Percentiles rank a stretch among this genome's conserved stretches.
Conservation (phyloP, 2,888 invertebrate genomes). For the Dicyrtomina minuta region DNA sequence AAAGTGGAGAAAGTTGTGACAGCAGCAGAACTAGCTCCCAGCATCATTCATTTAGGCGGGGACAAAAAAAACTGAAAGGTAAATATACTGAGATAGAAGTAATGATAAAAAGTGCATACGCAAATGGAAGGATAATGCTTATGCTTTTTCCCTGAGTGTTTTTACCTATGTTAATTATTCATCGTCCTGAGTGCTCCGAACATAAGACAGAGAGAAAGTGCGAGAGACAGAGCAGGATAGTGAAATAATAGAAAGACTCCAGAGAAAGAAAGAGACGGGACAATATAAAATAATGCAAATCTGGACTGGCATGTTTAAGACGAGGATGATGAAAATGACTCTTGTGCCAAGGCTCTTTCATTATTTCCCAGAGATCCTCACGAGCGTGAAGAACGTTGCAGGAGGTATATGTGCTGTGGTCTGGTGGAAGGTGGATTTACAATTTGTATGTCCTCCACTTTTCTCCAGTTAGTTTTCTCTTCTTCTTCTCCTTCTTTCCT, state of each 20-base stretch:
- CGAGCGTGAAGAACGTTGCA: too few species aligned
- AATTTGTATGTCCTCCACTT: conserved; percentile 4
- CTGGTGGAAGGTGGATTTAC: conserved; percentile 1
- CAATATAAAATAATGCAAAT: conserved; percentile 10
- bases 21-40: too few species aligned
- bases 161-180: conserved; percentile 7
- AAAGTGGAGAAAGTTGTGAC: background rate
- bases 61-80: background rate
- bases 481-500: too few species aligned
- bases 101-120: background rate
- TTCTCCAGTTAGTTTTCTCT: background rate
- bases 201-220: too few species aligned
- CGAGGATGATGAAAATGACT: background rate
- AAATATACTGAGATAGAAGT: background rate
- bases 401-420: too few species aligned
- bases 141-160: conserved; percentile 1
- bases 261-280: background rate
- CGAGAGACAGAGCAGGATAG: too few species aligned
- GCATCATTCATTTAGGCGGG: background rate
- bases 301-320: conserved; percentile 9
- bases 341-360: background rate
- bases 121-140: background rate
- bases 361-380: conserved; percentile 3
- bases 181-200: background rate
- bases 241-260: too few species aligned